Conservation (phyloP, 1,140 invertebrate species). For the Bombus superbus region DNA sequence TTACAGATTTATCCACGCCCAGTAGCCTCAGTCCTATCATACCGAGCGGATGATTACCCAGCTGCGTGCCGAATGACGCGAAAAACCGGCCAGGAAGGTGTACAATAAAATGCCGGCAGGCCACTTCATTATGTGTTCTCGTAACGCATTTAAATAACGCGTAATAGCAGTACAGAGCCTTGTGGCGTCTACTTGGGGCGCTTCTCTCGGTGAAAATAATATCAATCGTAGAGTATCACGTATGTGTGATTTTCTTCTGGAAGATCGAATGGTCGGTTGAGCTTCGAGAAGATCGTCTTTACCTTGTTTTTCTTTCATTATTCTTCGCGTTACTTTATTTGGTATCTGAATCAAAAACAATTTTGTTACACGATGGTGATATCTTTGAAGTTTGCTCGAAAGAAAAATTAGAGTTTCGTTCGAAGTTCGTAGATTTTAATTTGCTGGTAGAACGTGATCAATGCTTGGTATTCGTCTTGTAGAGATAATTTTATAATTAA, state of each 20-base stretch:
- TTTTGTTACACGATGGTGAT: neutral
- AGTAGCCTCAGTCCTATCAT: slow-evolving; percentile 79
- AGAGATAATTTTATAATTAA: neutral
- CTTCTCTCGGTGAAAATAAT: slow-evolving; percentile 29
- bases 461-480: neutral
- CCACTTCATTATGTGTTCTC: slow-evolving; percentile 78
- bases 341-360: neutral
- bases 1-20: slow-evolving; percentile 80
- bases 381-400: neutral
- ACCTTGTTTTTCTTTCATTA: too few species aligned
- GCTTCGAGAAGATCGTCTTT: neutral
- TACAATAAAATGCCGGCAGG: slow-evolving; percentile 78
- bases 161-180: slow-evolving; percentile 68
- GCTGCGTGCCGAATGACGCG: slow-evolving; percentile 76
- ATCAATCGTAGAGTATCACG: neutral
- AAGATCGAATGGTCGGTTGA: neutral
- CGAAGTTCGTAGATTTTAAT: neutral
- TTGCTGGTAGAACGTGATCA: neutral
- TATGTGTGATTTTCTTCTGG: neutral
- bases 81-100: slow-evolving; percentile 65
- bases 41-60: slow-evolving; percentile 78
- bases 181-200: neutral
- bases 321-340: neutral
- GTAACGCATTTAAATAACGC: slow-evolving; percentile 74
- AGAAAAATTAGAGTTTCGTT: neutral